Evolutionary conservation across 1,140 invertebrate genomes (phyloP).

Genomic region (Daktulosphaira vitifoliae): DNA sequence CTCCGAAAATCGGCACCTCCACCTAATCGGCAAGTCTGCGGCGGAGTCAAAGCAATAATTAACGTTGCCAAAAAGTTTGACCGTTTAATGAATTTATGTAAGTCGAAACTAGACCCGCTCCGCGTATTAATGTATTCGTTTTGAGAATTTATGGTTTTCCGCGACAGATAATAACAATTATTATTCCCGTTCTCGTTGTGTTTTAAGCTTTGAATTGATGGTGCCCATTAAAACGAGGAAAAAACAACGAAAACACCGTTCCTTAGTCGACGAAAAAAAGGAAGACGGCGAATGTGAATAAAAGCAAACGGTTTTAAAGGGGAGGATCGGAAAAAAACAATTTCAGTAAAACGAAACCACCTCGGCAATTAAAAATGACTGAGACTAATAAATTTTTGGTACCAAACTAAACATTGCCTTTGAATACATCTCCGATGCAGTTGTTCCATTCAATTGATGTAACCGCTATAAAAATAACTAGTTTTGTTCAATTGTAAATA

Average conservation of each 20-base stretch:
- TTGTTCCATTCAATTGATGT: too few relatives aligned
- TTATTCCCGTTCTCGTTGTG: conserved; percentile 8
- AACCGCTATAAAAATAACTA: too few relatives aligned
- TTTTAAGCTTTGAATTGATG: conserved; percentile 31
- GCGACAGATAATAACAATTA: conserved; percentile 24
- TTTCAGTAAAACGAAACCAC: conserved; percentile 24
- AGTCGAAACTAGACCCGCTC: background rate
- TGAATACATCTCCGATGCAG: too few relatives aligned
- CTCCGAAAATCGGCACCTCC: too few relatives aligned
- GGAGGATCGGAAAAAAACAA: background rate
- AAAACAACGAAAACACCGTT: background rate
- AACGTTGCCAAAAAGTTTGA: conserved; percentile 16
- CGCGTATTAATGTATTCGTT: conserved; percentile 15
- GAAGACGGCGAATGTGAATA: background rate
- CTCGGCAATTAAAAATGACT: conserved; percentile 26
- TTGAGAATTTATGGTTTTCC: conserved; percentile 29
- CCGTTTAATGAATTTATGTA: conserved; percentile 31
- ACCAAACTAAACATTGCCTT: too few relatives aligned
- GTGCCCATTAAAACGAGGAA: conserved; percentile 9
- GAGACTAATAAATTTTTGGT: conserved; percentile 8
- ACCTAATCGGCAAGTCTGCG: too few relatives aligned
- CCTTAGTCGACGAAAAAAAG: background rate
- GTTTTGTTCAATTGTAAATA: too few relatives aligned
- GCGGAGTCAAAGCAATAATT: background rate
- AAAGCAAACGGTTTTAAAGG: background rate